phyloP scores from a whole-genome alignment of 2,797 vertebrate species.

The Hippocampus kuda region DNA sequence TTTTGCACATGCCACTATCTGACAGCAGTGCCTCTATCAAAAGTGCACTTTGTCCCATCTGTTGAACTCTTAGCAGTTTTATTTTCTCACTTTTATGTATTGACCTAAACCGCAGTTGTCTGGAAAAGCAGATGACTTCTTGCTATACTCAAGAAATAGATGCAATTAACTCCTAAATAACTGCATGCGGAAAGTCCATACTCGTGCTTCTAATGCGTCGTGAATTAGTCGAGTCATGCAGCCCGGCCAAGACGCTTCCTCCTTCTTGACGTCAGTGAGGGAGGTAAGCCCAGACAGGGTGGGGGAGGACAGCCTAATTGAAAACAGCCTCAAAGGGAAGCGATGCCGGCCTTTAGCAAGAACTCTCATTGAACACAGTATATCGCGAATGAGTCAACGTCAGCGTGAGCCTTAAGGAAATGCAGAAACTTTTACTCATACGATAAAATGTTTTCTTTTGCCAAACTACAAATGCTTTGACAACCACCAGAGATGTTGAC shows the following conservation, averaged over 20 bases:
- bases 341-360: constrained; percentile 39
- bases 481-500: constrained; percentile 14
- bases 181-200: background rate
- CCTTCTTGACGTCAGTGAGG: constrained; percentile 33
- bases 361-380: constrained; percentile 3
- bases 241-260: constrained; percentile 4
- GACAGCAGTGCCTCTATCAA: background rate
- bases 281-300: constrained; percentile 50
- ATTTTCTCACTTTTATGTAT: background rate
- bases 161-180: background rate
- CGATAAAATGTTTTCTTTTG: constrained; percentile 14
- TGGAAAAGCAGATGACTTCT: background rate
- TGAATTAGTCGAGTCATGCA: background rate
- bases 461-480: constrained; percentile 9
- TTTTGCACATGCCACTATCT: background rate
- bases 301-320: constrained; percentile 45
- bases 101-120: background rate
- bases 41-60: constrained; percentile 2
- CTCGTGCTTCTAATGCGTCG: background rate
- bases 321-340: constrained; percentile 52
- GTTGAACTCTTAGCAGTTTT: background rate
- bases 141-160: background rate
- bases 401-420: constrained; percentile 9
- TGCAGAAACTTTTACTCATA: constrained; percentile 29
- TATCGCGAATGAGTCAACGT: constrained; percentile 20